A percentile compares a stretch with the other conserved stretches of the same genome.
Evolutionary conservation across 2,113 vertebrate genomes (phyloP).

Genomic region (Acrocephalus kingi): DNA sequence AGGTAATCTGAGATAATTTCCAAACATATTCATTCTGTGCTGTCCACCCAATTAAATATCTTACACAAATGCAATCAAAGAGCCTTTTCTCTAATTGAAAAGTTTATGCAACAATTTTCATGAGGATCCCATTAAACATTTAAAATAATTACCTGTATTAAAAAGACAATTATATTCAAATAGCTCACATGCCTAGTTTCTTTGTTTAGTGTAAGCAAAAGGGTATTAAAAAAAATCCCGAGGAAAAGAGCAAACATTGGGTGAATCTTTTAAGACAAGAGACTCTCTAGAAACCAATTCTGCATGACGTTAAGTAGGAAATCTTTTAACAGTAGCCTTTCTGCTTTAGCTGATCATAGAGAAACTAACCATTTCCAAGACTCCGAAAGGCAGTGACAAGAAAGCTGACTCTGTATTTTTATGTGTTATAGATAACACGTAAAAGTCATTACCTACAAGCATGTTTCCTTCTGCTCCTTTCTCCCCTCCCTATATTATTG

Average conservation of each 20-base stretch:
- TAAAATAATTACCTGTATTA: slow-evolving; percentile 28
- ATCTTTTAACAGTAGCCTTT: neutral
- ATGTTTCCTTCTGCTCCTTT: neutral
- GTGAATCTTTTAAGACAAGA: neutral
- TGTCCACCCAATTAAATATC: slow-evolving; percentile 23
- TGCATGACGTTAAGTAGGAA: neutral
- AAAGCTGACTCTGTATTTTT: neutral
- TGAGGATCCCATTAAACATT: neutral
- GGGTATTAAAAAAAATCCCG: neutral
- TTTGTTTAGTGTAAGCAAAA: neutral
- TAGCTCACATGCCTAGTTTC: neutral
- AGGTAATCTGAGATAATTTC: slow-evolving; percentile 22
- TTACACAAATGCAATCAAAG: neutral
- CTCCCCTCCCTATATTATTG: neutral
- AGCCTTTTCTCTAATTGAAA: slow-evolving; percentile 2
- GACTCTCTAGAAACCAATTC: neutral
- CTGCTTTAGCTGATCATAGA: neutral
- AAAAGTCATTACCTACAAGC: neutral
- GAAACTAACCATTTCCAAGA: neutral
- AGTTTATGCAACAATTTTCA: slow-evolving; percentile 34
- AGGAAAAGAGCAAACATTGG: neutral
- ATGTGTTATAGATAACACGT: neutral
- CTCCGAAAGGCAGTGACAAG: neutral
- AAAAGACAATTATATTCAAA: slow-evolving; percentile 37
- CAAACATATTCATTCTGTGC: neutral